These are phyloP conservation scores for Agriotes lineatus DNA, from an alignment of 2,888 invertebrate genomes.

Conservation along the genomic window DNA sequence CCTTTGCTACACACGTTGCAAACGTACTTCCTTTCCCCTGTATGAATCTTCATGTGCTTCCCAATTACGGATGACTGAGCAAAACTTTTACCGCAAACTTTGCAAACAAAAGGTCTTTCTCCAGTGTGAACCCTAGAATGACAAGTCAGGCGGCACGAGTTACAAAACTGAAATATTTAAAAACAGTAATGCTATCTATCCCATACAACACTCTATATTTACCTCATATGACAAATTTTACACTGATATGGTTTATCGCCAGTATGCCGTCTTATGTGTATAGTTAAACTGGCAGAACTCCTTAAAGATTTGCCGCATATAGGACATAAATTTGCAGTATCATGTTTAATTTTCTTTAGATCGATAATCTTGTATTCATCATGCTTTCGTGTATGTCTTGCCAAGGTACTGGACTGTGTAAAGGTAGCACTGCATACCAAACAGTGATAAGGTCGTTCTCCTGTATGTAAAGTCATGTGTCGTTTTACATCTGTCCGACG, in stretches of 20 bases:
- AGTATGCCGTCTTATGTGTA: conserved; percentile 52
- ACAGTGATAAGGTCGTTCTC: conserved; percentile 53
- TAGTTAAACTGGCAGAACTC: conserved; percentile 55
- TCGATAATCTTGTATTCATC: conserved; percentile 41
- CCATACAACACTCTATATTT: no score
- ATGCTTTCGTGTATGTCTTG: conserved; percentile 51
- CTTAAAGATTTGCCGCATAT: conserved; percentile 58
- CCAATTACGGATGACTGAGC: conserved; percentile 52
- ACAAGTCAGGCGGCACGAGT: conserved; percentile 54
- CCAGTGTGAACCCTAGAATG: conserved; percentile 46
- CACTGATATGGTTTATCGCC: conserved; percentile 53
- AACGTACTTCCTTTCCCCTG: conserved; percentile 49
- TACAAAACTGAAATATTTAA: conserved; percentile 53
- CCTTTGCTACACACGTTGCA: conserved; percentile 55
- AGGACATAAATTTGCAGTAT: conserved; percentile 53
- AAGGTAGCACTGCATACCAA: conserved; percentile 51
- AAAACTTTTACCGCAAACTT: conserved; percentile 55
- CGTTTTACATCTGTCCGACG: conserved; percentile 55
- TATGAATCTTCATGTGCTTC: conserved; percentile 55
- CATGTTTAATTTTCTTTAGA: conserved; percentile 30
- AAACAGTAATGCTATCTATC: neutral
- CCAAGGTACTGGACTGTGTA: conserved; percentile 54
- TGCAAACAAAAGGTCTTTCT: conserved; percentile 30
- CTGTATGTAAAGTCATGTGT: conserved; percentile 56
- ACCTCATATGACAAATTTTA: conserved; percentile 55